Evolutionary conservation across 1,140 invertebrate genomes (phyloP).

Genomic region (Caenorhabditis latens): DNA sequence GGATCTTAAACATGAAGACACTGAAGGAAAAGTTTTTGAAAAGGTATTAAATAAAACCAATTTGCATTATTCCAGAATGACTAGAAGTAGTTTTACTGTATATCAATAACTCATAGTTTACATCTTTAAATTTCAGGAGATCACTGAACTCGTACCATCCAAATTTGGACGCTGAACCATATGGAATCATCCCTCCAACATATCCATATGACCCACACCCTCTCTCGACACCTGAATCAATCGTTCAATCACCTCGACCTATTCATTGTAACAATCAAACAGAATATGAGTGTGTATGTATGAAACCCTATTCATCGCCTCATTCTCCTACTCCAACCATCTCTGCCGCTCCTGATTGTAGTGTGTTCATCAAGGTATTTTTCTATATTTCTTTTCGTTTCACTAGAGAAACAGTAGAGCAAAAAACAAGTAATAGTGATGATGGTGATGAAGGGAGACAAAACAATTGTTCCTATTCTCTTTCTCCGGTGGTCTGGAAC

Average conservation of each 20-base stretch:
- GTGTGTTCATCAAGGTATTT: slow-evolving; percentile 58
- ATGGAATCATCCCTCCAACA: slow-evolving; percentile 18
- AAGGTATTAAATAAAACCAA: no score
- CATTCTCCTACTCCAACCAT: not conserved
- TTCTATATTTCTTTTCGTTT: not conserved
- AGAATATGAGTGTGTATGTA: slow-evolving; percentile 60
- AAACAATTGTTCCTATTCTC: slow-evolving; percentile 23
- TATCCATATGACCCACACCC: slow-evolving; percentile 42
- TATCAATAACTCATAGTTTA: no score
- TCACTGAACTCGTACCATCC: not conserved
- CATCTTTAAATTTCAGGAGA: not conserved
- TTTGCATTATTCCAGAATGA: no score
- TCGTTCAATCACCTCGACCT: slow-evolving; percentile 2
- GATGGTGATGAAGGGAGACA: not conserved
- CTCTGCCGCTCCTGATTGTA: slow-evolving; percentile 24
- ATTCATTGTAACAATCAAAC: slow-evolving; percentile 57
- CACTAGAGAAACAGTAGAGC: not conserved
- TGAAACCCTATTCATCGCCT: slow-evolving; percentile 5
- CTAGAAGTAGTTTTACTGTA: no score
- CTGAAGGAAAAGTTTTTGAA: no score
- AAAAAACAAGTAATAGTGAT: slow-evolving; percentile 1
- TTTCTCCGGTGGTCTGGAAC: not conserved
- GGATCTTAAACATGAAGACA: no score
- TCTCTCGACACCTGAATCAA: not conserved
- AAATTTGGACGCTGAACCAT: slow-evolving; percentile 41